Conservation (phyloP, 2,797 vertebrate species). For the Propithecus perrieri region DNA sequence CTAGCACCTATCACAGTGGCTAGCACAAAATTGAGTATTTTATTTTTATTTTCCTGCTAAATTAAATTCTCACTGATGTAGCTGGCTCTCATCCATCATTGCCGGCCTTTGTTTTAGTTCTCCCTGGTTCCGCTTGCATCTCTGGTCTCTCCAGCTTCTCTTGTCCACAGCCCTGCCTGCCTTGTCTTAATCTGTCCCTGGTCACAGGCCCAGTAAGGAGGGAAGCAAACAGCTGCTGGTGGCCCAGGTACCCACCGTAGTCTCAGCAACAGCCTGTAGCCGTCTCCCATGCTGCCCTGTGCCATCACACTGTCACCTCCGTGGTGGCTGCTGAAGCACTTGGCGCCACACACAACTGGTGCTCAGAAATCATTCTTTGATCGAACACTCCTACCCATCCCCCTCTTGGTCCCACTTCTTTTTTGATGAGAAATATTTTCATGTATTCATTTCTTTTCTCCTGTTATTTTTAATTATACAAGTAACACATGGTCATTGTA, state of each 20-base stretch:
- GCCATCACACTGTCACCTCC: not conserved
- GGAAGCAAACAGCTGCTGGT: not conserved
- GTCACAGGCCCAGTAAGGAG: not conserved
- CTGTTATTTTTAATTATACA: not conserved
- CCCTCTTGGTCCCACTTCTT: not conserved
- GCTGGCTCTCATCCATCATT: not conserved
- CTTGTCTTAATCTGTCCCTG: not conserved
- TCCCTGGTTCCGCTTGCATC: not conserved
- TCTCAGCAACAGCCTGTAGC: not conserved
- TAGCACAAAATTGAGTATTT: not conserved
- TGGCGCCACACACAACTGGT: fast-evolving
- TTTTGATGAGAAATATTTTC: not conserved
- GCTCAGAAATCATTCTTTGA: not conserved
- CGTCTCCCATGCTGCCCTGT: not conserved
- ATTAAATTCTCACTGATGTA: not conserved
- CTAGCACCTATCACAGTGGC: not conserved
- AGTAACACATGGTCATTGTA: not conserved
- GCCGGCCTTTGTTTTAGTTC: not conserved
- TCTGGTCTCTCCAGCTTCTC: not conserved
- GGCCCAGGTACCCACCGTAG: not conserved
- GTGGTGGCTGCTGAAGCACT: not conserved
- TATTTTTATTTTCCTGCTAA: not conserved
- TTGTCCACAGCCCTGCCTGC: not conserved
- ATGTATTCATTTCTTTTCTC: not conserved
- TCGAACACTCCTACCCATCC: not conserved